These are phyloP conservation scores for Latrodectus elegans DNA, from an alignment of 2,888 invertebrate species.

Conservation along the genomic window DNA sequence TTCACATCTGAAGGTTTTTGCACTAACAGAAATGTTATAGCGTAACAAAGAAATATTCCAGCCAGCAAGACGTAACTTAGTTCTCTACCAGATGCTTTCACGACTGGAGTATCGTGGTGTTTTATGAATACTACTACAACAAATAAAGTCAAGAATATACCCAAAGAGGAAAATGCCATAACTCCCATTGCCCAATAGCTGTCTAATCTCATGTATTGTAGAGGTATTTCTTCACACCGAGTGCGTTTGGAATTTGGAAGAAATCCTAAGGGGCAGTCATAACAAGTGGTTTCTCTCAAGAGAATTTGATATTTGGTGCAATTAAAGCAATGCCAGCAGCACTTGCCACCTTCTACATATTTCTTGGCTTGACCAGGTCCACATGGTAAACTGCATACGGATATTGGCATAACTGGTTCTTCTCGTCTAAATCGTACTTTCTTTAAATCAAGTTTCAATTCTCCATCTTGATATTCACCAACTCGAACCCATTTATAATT, in stretches of 20 bases:
- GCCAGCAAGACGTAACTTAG: conserved; percentile 75
- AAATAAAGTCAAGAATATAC: conserved; percentile 74
- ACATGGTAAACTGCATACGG: conserved; percentile 93
- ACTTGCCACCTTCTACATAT: conserved; percentile 92
- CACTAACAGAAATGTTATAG: conserved; percentile 75
- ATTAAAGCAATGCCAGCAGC: conserved; percentile 95
- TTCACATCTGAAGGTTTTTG: conserved; percentile 74
- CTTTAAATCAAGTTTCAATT: conserved; percentile 81
- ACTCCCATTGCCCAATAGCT: conserved; percentile 95
- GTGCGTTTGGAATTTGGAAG: conserved; percentile 66
- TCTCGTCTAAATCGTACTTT: conserved; percentile 69
- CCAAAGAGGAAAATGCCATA: conserved; percentile 80
- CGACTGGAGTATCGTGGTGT: conserved; percentile 75
- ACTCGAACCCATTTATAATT: conserved; percentile 88
- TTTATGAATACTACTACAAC: conserved; percentile 75
- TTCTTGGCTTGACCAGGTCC: conserved; percentile 91
- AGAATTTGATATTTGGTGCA: conserved; percentile 91
- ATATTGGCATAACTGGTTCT: conserved; percentile 81
- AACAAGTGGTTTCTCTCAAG: conserved; percentile 87
- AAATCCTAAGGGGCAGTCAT: conserved; percentile 80
- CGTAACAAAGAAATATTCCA: conserved; percentile 76
- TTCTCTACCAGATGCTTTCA: conserved; percentile 76
- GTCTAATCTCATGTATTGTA: conserved; percentile 78
- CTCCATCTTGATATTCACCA: conserved; percentile 89
- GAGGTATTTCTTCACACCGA: conserved; percentile 85